Conservation (phyloP, 53 echinoderm and acorn worm species). For the Crossaster papposus region DNA sequence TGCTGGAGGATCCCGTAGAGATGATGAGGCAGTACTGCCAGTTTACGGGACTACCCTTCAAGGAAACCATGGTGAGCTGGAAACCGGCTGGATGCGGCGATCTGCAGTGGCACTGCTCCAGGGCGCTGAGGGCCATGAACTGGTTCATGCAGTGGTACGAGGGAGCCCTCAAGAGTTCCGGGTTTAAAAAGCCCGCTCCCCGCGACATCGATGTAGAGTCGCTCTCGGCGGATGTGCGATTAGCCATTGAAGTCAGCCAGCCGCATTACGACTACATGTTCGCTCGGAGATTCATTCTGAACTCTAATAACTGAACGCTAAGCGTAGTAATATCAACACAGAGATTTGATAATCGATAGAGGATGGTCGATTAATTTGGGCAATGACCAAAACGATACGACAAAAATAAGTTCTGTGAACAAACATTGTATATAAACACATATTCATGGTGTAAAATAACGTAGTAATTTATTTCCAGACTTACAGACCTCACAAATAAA, state of each 20-base stretch:
- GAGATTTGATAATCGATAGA: no score
- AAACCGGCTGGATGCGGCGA: slow-evolving; percentile 59
- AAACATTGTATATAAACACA: no score
- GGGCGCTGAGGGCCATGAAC: slow-evolving; percentile 48
- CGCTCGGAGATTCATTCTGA: slow-evolving; percentile 8
- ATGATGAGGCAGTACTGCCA: slow-evolving; percentile 77
- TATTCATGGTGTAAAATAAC: no score
- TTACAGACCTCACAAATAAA: no score
- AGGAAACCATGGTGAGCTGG: slow-evolving; percentile 74
- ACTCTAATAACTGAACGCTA: background rate
- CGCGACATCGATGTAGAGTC: slow-evolving; percentile 53
- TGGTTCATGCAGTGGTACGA: slow-evolving; percentile 75
- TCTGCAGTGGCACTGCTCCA: slow-evolving; percentile 72
- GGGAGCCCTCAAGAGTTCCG: slow-evolving; percentile 70
- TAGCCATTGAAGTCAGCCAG: slow-evolving; percentile 63
- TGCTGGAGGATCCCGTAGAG: slow-evolving; percentile 67
- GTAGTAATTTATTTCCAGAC: no score
- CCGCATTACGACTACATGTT: slow-evolving; percentile 69
- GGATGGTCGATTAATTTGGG: no score
- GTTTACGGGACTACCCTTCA: slow-evolving; percentile 69
- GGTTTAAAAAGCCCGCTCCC: slow-evolving; percentile 61
- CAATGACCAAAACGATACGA: no score
- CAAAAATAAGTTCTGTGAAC: no score
- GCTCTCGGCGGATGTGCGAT: slow-evolving; percentile 51
- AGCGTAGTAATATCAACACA: no score